phyloP scores from a whole-genome alignment of 2,888 invertebrate species.

The Clistopyga incitator region DNA sequence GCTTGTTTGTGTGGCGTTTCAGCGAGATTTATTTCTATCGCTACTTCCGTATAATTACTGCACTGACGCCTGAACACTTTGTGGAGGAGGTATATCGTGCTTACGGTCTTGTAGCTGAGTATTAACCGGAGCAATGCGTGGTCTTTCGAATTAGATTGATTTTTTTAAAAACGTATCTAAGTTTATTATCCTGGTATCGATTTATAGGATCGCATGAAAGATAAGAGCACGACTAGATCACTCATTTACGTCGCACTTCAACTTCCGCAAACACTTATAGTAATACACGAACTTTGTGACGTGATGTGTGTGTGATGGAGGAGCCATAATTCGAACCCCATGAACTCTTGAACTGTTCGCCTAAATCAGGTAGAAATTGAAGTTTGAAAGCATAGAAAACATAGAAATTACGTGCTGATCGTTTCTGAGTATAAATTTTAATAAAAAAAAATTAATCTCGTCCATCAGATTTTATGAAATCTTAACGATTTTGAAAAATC shows the following conservation, averaged over 20 bases:
- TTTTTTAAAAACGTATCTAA: constrained; percentile 22
- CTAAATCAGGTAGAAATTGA: too few relatives aligned
- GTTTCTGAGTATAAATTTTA: too few relatives aligned
- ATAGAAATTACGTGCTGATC: too few relatives aligned
- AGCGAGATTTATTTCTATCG: constrained; percentile 29
- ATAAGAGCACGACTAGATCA: constrained; percentile 34
- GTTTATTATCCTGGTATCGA: constrained; percentile 56
- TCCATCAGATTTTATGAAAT: too few relatives aligned
- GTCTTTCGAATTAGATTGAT: constrained; percentile 35
- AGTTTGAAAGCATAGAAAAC: too few relatives aligned
- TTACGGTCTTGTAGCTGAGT: constrained; percentile 39
- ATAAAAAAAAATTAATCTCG: too few relatives aligned
- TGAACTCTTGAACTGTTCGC: too few relatives aligned
- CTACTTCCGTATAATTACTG: constrained; percentile 65
- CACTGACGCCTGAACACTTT: constrained; percentile 61
- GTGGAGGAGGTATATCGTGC: constrained; percentile 39
- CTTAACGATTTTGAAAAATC: too few relatives aligned
- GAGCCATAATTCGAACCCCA: too few relatives aligned
- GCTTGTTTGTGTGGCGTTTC: background rate
- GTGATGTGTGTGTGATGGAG: too few relatives aligned
- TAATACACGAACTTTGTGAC: constrained; percentile 2
- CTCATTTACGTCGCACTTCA: constrained; percentile 37
- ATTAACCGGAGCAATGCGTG: constrained; percentile 45
- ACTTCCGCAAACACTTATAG: constrained; percentile 19
- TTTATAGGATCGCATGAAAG: constrained; percentile 39